Evolutionary conservation across 2,113 vertebrate genomes (phyloP).

Genomic region (Stercorarius parasiticus): DNA sequence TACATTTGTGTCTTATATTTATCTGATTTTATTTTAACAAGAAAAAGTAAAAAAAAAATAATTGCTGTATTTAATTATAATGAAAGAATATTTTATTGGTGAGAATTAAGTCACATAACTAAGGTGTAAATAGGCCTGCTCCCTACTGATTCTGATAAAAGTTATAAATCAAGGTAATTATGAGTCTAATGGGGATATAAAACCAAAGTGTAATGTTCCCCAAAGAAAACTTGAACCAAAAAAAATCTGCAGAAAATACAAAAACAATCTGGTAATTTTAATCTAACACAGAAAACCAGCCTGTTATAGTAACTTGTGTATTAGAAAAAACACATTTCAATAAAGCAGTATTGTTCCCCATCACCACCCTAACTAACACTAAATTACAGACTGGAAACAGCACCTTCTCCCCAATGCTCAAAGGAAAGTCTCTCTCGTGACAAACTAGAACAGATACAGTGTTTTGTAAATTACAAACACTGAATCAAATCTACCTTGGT

Average conservation of each 20-base stretch:
- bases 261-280: neutral
- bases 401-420: neutral
- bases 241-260: neutral
- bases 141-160: neutral
- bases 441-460: neutral
- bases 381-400: neutral
- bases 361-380: neutral
- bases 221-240: neutral
- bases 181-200: neutral
- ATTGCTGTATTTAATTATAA: neutral
- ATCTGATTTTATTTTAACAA: neutral
- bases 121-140: neutral
- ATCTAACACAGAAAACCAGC: neutral
- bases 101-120: neutral
- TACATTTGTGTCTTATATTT: neutral
- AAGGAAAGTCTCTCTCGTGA: neutral
- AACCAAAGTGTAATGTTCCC: neutral
- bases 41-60: neutral
- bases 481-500: neutral
- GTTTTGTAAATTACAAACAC: neutral
- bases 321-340: neutral
- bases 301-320: neutral
- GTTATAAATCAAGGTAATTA: neutral
- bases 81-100: neutral
- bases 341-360: neutral